Evolutionary conservation across 2,797 vertebrate species (phyloP).

Genomic region (Emys orbicularis): DNA sequence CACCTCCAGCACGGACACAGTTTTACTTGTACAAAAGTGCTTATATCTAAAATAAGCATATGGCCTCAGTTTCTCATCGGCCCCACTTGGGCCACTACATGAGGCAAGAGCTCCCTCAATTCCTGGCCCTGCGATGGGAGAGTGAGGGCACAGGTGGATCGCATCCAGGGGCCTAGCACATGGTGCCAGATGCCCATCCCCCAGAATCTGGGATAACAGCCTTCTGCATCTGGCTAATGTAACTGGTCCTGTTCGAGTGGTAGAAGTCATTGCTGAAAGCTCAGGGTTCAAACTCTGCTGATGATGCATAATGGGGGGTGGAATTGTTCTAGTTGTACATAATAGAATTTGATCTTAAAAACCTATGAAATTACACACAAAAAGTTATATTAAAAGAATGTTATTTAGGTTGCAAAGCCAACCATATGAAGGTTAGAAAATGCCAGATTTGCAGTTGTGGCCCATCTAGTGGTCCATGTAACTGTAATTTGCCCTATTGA

Average conservation of each 20-base stretch:
- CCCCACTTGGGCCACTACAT: not conserved
- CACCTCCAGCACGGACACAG: not conserved
- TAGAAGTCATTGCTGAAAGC: not conserved
- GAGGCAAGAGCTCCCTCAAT: not conserved
- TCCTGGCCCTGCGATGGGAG: not conserved
- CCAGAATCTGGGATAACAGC: not conserved
- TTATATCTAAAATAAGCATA: not conserved
- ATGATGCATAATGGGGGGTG: not conserved
- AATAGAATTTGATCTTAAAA: not conserved
- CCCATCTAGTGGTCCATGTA: not conserved
- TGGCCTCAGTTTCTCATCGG: not conserved
- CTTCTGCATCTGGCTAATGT: not conserved
- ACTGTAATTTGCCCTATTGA: not conserved
- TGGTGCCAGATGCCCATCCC: not conserved
- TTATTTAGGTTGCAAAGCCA: not conserved
- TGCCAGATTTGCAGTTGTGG: not conserved
- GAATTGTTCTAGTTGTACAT: not conserved
- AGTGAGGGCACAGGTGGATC: not conserved
- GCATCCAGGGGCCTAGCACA: not conserved
- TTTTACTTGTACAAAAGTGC: not conserved
- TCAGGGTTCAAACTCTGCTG: not conserved
- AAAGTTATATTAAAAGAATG: not conserved
- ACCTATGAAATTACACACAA: not conserved
- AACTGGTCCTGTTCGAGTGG: not conserved
- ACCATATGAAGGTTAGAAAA: not conserved